These are phyloP conservation scores for Agonum fuliginosum DNA, from an alignment of 2,888 invertebrate genomes.

Conservation along the genomic window DNA sequence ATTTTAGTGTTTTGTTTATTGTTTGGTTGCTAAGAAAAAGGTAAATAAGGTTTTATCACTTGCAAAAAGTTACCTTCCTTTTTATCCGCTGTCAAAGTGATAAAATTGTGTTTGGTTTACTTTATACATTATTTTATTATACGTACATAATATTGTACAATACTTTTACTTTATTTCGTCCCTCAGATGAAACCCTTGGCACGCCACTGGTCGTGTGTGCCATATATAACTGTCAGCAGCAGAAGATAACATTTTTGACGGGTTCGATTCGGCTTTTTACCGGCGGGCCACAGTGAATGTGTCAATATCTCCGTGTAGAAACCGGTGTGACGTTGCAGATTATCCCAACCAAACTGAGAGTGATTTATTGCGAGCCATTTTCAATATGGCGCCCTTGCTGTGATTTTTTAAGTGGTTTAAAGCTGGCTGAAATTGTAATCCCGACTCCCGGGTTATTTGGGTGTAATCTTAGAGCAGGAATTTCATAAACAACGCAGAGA, in stretches of 20 bases:
- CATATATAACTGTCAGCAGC: conserved; percentile 55
- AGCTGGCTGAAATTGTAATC: neutral
- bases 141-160: neutral
- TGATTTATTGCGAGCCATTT: conserved; percentile 37
- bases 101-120: too few relatives aligned
- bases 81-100: too few relatives aligned
- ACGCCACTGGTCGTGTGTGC: neutral
- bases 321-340: neutral
- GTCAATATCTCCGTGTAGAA: conserved; percentile 20
- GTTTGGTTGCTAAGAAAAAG: too few relatives aligned
- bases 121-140: too few relatives aligned
- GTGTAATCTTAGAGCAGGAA: conserved; percentile 1
- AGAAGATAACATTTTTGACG: conserved; percentile 55
- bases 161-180: neutral
- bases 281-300: conserved; percentile 26
- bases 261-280: conserved; percentile 51
- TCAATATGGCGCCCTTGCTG: conserved; percentile 27
- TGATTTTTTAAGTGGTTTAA: conserved; percentile 16
- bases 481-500: conserved; percentile 21
- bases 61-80: too few relatives aligned
- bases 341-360: neutral
- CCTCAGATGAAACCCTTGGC: neutral
- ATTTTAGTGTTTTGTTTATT: too few relatives aligned
- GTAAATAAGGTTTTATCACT: too few relatives aligned
- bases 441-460: neutral